Conservation (phyloP, 64 coral and sea anemone species). For the Acropora yongei region DNA sequence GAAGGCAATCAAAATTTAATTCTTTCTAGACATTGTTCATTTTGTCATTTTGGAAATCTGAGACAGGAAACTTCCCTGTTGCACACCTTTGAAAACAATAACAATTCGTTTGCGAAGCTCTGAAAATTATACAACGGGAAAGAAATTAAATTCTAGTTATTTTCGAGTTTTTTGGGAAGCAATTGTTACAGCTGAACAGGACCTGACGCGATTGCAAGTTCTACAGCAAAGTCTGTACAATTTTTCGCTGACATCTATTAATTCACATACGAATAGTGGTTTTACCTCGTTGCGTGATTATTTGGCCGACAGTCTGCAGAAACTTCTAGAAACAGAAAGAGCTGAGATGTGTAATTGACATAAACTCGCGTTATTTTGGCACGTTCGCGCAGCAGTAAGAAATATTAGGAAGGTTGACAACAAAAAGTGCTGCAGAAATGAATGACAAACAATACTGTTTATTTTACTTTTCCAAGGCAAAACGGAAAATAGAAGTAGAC, state of each 20-base stretch:
- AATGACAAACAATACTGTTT: conserved; percentile 23
- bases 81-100: too few species aligned
- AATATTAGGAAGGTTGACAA: too few species aligned
- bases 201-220: not conserved
- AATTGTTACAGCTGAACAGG: too few species aligned
- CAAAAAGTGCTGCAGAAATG: not conserved
- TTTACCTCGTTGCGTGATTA: not conserved
- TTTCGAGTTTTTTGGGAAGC: too few species aligned
- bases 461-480: not conserved
- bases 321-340: not conserved
- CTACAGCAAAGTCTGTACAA: not conserved
- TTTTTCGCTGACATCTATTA: not conserved
- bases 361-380: not conserved
- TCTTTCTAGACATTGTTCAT: too few species aligned
- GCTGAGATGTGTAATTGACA: not conserved
- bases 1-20: too few species aligned
- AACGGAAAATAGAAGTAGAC: not conserved
- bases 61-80: too few species aligned
- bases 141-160: too few species aligned
- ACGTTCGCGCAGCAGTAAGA: not conserved
- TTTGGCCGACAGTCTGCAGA: not conserved
- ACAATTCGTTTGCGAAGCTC: too few species aligned
- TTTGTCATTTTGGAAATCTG: too few species aligned
- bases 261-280: not conserved
- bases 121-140: too few species aligned